A percentile compares a stretch with the other conserved stretches of the same genome.
Evolutionary conservation across 2,113 vertebrate species (phyloP).

Genomic region (Eulemur macaco): DNA sequence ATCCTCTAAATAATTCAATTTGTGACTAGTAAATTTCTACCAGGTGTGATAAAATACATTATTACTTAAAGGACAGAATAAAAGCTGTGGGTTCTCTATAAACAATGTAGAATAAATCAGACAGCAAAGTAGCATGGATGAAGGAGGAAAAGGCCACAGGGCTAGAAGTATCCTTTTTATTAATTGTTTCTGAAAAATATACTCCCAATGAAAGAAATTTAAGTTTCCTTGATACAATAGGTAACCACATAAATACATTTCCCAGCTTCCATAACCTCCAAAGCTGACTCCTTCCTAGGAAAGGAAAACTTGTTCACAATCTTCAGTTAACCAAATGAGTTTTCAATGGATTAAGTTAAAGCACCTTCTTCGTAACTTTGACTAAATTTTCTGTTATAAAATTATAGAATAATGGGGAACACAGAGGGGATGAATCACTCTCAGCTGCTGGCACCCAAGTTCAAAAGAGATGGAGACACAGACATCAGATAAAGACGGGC

Average conservation of each 20-base stretch:
- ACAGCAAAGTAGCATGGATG: background rate
- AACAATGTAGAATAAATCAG: background rate
- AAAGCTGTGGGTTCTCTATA: background rate
- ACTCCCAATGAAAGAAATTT: background rate
- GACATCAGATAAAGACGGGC: background rate
- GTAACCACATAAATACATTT: background rate
- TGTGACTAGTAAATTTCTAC: conserved; percentile 13
- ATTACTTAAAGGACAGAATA: background rate
- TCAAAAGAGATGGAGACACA: background rate
- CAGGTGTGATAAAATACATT: background rate
- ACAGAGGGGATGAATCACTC: background rate
- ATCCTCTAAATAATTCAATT: background rate
- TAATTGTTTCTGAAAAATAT: conserved; percentile 43
- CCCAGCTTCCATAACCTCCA: background rate
- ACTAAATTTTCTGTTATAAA: background rate
- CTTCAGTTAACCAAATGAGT: background rate
- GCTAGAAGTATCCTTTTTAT: background rate
- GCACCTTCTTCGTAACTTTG: background rate
- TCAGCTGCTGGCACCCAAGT: background rate
- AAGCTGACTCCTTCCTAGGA: background rate
- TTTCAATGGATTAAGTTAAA: background rate
- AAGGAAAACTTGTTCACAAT: background rate
- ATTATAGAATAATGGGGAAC: background rate
- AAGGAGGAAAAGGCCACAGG: background rate
- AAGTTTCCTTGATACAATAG: background rate